Evolutionary conservation across 2,113 vertebrate species (phyloP).

Genomic region (Spea multiplicata): DNA sequence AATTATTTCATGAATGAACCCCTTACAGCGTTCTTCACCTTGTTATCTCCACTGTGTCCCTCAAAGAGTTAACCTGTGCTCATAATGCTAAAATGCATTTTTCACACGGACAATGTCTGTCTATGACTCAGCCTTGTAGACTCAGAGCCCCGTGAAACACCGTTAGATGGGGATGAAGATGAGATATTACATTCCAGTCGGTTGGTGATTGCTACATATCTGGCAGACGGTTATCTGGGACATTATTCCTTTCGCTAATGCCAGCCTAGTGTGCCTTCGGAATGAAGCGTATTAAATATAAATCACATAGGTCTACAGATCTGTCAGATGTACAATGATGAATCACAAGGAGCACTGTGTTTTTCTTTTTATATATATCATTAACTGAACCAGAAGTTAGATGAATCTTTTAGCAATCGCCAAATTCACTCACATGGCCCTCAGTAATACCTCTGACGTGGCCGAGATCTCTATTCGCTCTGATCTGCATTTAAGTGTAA

Average conservation of each 20-base stretch:
- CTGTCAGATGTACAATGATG: slow-evolving; percentile 35
- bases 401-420: slow-evolving; percentile 5
- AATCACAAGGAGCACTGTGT: slow-evolving; percentile 11
- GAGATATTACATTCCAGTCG: slow-evolving; percentile 8
- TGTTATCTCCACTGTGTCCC: too few species aligned
- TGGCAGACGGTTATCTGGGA: not conserved
- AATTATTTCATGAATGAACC: too few species aligned
- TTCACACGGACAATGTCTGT: too few species aligned
- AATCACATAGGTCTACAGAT: slow-evolving; percentile 26
- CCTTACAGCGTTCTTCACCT: too few species aligned
- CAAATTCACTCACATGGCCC: not conserved
- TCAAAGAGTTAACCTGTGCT: too few species aligned
- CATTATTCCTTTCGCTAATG: slow-evolving; percentile 4
- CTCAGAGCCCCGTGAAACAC: not conserved
- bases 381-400: slow-evolving; percentile 6
- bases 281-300: slow-evolving; percentile 34
- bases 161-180: slow-evolving; percentile 13
- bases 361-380: slow-evolving; percentile 31
- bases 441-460: not conserved
- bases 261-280: slow-evolving; percentile 6
- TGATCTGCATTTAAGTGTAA: too few species aligned
- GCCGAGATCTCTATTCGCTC: not conserved
- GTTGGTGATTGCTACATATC: slow-evolving; percentile 14
- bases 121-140: not conserved
- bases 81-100: too few species aligned